Evolutionary conservation across 2,797 vertebrate genomes (phyloP), one percentile per base, ranked within the genome.

Genomic region (Acestrorhynchus altus): DNA sequence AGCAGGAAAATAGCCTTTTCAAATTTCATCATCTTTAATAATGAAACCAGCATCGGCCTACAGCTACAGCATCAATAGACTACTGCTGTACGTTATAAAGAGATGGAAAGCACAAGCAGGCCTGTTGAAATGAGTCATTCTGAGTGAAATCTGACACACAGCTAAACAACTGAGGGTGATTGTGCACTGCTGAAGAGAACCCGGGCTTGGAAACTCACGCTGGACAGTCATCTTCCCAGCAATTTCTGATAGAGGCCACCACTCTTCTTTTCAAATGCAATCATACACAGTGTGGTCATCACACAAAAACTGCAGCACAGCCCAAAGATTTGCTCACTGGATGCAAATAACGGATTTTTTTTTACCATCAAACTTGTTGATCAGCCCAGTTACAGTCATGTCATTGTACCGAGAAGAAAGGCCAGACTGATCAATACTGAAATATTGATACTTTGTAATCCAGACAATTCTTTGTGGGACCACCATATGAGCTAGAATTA

Each of bases 221-320:
- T 46, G 44, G 44, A 42, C 8, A 11, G 40, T 1, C 40, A 11
- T 42, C 52, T 28, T 15, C 28, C 51, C 24, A n/a, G 24, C 20
- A 18, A 16, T 74, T 72, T 75, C 72, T 72, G 76, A 72, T 64
- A 72, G 79, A 81, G 72, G 72, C 35, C 72, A 72, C 28, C 42
- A 72, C 28, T 31, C 26, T 72, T 67, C 47, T 52, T 74, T 64
- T 75, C 49, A 63, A 39, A 40, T 69, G 11, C 47, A 46, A 16
- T 51, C 40, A 73, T 54, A 42, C 9, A 10, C 1, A 11, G 40
- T 42, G 40, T 8, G 40, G 3, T 42, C 40, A 42, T 8, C 12
- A 8, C 40, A 42, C 12, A n/a, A n/a, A n/a, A n/a, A n/a, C n/a
- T n/a, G n/a, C n/a, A n/a, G 40, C 40, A 1, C 40, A 11, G 1